phyloP scores from a whole-genome alignment of 2,113 vertebrate genomes.

The Myxocyprinus asiaticus region DNA sequence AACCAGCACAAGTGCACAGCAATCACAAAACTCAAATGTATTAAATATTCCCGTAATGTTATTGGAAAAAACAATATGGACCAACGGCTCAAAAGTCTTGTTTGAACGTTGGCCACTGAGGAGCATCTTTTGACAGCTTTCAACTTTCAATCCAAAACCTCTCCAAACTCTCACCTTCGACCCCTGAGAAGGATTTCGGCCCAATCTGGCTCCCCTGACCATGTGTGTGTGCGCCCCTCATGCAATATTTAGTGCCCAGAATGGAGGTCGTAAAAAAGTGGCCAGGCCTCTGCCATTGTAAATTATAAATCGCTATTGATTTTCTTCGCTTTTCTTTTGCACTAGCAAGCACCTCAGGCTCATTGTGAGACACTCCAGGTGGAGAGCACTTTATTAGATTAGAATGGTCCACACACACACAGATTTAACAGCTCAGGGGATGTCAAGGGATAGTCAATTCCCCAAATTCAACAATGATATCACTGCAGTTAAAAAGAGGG shows the following conservation, averaged over 20 bases:
- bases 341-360: conserved; percentile 81
- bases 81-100: conserved; percentile 9
- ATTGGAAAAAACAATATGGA: neutral
- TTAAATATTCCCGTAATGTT: conserved; percentile 1
- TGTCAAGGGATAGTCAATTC: conserved; percentile 36
- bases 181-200: neutral
- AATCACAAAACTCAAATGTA: neutral
- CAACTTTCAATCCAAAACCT: conserved; percentile 22
- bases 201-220: conserved; percentile 32
- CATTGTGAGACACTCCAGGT: conserved; percentile 87
- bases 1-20: neutral
- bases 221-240: conserved; percentile 81
- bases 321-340: conserved; percentile 82
- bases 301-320: conserved; percentile 99
- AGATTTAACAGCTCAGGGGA: conserved; percentile 48
- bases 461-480: conserved; percentile 34
- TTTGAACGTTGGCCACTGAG: neutral
- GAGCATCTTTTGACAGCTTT: conserved; percentile 14
- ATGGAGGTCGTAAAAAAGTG: conserved; percentile 95
- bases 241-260: conserved; percentile 98
- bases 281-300: conserved; percentile 82
- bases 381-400: conserved; percentile 93
- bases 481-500: conserved; percentile 29
- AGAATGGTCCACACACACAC: conserved; percentile 69
- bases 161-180: conserved; percentile 19